Conservation (phyloP, 2,797 vertebrate species). For the Hippocampus kuda region DNA sequence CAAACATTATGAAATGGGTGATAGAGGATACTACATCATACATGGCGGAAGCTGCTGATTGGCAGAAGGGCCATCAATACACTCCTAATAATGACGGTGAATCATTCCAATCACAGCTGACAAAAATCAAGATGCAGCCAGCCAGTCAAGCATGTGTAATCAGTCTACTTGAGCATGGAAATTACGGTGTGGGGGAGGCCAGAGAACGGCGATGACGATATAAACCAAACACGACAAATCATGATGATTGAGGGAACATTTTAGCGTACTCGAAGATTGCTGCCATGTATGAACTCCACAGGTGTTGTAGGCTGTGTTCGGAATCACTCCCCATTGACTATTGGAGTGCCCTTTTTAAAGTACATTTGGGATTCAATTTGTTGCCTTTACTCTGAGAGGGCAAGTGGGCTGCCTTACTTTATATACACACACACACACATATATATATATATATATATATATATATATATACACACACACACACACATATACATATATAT, state of each 20-base stretch:
- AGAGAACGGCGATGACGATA: not conserved
- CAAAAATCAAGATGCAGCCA: not conserved
- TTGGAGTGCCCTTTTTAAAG: too few relatives aligned
- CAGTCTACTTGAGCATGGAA: not conserved
- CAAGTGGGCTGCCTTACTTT: too few relatives aligned
- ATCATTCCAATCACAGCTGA: not conserved
- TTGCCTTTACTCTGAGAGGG: too few relatives aligned
- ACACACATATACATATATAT: too few relatives aligned
- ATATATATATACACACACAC: too few relatives aligned
- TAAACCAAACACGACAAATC: not conserved
- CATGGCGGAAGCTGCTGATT: not conserved
- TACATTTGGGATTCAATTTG: too few relatives aligned
- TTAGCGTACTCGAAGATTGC: not conserved
- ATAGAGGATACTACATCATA: not conserved
- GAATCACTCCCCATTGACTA: too few relatives aligned
- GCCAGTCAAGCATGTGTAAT: conserved; percentile 2
- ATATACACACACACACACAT: too few relatives aligned
- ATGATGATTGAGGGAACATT: not conserved
- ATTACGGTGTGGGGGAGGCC: not conserved
- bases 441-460: too few relatives aligned
- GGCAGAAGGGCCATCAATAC: not conserved
- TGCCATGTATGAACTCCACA: not conserved
- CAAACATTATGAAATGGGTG: not conserved
- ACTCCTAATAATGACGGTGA: not conserved
- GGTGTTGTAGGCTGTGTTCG: too few relatives aligned